Base-by-base conservation (phyloP, 2,113 vertebrate genomes). In the Hyperopisus bebe region DNA sequence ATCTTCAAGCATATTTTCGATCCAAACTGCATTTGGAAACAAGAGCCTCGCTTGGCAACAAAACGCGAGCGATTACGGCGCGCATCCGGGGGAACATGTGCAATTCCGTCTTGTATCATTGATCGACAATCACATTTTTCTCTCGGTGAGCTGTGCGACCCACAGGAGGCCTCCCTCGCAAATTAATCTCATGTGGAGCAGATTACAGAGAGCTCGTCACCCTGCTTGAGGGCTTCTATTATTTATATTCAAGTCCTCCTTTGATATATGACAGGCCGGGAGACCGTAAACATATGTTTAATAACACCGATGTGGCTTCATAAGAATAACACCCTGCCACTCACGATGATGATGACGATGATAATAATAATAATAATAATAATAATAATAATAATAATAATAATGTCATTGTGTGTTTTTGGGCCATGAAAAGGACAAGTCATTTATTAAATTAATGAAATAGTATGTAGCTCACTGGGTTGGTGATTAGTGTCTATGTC, bases 121-220 rank as follows among this genome's bases (percentile, higher is more conserved):
- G 92, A 93, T 91, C 90, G 87, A 90, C 90, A 88, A 90, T 90
- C 89, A 77, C 84, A 87, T 80, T 35, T 80, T 89, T 90, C 90
- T 91, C 90, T 91, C 80, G 58, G 83, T 85, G 90, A 88, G 90
- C 88, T 91, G 89, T 91, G 89, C 53, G 87, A 90, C 90, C 86
- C 62, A 1, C 88, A 48, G 62, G 86, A 55, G 27, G 51, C 70
- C 58, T 90, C 74, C 48, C 87, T 70, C 89, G 88, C 92, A 92
- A 91, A 90, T 91, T 90, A 91, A 92, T 90, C 91, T 90, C 92
- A 82, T 87, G 17, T 90, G 92, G 88, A 92, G 83, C 48, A 90
- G 91, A 93, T 92, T 90, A 93, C 89, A 93, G 90, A 90, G 89
- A 90, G 92, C 90, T 88, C 62, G 91, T 92, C 89, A 91, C 19